Conservation (phyloP, 2,113 vertebrate genomes). For the Dasyurus viverrinus region DNA sequence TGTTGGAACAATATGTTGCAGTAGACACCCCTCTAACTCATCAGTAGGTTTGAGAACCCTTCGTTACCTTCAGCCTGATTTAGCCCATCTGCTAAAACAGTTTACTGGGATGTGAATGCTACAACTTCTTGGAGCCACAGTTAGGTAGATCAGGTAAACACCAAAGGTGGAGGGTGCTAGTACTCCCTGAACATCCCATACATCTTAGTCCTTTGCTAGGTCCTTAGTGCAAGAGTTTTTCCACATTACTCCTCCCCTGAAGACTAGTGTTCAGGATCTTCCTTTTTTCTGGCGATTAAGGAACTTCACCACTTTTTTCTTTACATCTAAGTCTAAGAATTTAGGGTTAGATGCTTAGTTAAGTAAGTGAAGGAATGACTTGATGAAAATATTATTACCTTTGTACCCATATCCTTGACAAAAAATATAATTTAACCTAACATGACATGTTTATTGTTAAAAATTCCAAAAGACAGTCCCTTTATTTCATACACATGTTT, state of each 20-base stretch:
- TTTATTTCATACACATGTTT: background rate
- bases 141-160: background rate
- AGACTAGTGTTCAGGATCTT: background rate
- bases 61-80: background rate
- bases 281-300: background rate
- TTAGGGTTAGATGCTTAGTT: background rate
- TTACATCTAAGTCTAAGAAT: background rate
- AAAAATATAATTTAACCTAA: background rate
- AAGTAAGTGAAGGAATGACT: background rate
- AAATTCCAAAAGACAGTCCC: background rate
- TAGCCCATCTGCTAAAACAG: background rate
- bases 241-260: background rate
- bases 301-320: background rate
- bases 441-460: background rate
- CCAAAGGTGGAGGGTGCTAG: background rate
- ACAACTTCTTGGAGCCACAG: background rate
- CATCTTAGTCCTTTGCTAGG: background rate
- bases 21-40: background rate
- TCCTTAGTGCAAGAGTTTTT: background rate
- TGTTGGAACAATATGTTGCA: background rate
- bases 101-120: background rate
- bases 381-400: background rate
- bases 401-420: background rate
- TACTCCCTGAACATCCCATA: too few relatives aligned
- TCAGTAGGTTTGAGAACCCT: background rate